A percentile compares a stretch with the other conserved stretches of the same genome.
These are phyloP conservation scores for Luperina testacea DNA, from an alignment of 2,888 invertebrate species.

Conservation along the genomic window DNA sequence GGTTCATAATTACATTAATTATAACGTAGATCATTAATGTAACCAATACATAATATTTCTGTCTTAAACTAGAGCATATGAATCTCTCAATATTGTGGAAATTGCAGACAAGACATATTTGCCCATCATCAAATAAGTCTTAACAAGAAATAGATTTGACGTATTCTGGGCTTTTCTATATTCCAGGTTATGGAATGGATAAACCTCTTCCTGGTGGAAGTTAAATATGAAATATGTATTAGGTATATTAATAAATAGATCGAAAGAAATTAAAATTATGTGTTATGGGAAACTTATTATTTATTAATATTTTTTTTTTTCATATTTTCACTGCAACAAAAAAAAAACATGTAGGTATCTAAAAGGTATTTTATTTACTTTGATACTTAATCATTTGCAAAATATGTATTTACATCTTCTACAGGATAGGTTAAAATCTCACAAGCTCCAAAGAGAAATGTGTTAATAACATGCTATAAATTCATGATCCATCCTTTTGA, in stretches of 20 bases:
- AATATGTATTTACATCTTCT: neutral
- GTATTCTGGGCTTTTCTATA: neutral
- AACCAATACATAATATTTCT: neutral
- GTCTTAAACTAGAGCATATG: neutral
- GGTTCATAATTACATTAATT: neutral
- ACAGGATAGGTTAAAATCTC: neutral
- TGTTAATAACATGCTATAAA: neutral
- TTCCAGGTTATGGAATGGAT: neutral
- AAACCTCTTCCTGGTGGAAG: neutral
- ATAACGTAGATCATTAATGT: neutral
- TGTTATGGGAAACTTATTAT: neutral
- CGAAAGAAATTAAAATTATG: neutral
- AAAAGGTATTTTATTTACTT: neutral
- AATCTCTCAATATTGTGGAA: constrained; percentile 17
- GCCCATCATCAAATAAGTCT: neutral
- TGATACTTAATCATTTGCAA: neutral
- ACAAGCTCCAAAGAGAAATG: neutral
- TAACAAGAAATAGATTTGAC: neutral
- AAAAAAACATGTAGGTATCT: neutral
- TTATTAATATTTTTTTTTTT: neutral
- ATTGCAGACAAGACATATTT: constrained; percentile 6
- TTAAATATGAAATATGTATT: neutral
- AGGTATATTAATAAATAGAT: neutral
- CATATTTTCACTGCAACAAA: neutral
- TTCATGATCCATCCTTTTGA: neutral